Evolutionary conservation across 2,797 vertebrate species (phyloP).

Genomic region (Falco biarmicus): DNA sequence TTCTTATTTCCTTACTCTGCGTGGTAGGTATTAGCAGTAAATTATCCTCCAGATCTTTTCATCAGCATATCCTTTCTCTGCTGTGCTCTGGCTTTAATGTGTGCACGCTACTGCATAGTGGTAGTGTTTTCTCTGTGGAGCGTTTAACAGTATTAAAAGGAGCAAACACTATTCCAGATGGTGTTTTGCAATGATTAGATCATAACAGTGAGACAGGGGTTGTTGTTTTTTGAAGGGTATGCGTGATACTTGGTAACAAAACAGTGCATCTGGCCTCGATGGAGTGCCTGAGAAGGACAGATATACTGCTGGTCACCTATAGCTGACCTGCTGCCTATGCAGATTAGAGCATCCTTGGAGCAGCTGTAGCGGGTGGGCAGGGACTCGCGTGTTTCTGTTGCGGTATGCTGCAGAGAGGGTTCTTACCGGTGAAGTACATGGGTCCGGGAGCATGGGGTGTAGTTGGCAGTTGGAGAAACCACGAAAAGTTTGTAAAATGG

Average conservation of each 20-base stretch:
- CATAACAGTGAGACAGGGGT: neutral
- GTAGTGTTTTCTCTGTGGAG: neutral
- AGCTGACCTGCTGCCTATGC: neutral
- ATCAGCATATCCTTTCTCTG: neutral
- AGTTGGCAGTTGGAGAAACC: neutral
- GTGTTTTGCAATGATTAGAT: neutral
- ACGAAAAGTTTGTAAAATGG: neutral
- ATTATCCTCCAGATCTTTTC: neutral
- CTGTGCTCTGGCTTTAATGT: neutral
- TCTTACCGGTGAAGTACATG: accelerated
- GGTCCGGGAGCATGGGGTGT: neutral
- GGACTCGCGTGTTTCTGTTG: neutral
- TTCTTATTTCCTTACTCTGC: neutral
- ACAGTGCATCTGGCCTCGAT: neutral
- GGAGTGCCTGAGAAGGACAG: neutral
- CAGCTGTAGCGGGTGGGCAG: accelerated
- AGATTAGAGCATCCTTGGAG: neutral
- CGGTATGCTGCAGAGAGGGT: neutral
- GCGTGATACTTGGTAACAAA: neutral
- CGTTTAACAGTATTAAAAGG: neutral
- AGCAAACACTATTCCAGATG: neutral
- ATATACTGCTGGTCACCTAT: neutral
- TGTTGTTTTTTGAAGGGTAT: neutral
- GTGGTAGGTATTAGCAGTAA: neutral
- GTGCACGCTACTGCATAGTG: neutral